Evolutionary conservation across 2,113 vertebrate genomes (phyloP), one percentile per base, ranked within the genome.

Genomic region (Microcebus griseorufus): DNA sequence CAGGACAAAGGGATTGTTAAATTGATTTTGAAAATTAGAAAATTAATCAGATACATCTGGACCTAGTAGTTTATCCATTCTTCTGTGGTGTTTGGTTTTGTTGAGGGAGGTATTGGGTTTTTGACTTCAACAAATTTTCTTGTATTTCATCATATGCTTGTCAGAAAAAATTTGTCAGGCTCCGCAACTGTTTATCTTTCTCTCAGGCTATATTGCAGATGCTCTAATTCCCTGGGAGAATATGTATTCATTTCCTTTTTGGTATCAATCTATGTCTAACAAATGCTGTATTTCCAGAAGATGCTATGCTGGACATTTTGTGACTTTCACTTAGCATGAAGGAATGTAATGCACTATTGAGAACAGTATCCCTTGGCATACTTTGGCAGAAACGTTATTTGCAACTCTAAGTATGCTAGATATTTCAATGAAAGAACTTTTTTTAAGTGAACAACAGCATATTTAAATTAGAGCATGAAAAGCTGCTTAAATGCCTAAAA

Each of bases 121-220:
- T 90, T 85, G 9, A 55, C 11, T 67, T 96, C 20, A 3, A 89
- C 14, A 4, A 5, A 72, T 4, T 95, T 97, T 80, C 14, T 62
- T 37, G 73, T 5, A 2, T 95, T 87, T 51, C 39, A 23, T 97
- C 6, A 2, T 91, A 73, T n/a, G 83, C 94, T 53, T 93, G 23
- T 73, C 39, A 96, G 72, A 87, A 97, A 94, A 92, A 0, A 69
- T 34, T 89, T 97, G 51, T 85, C 72, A 97, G 20, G 29, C 39
- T 95, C 7, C 95, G 29, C 58, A 90, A 48, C 16, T 76, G 2
- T 90, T 96, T 96, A 3, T 97, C 6, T 98, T 75, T 93, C 65
- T 93, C 55, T 48, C 13, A 69, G 45, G n/a, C 80, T 83, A 8
- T 90, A 9, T 42, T 96, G 34, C 16, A 90, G 39, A 32, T 39